A percentile compares a stretch with the other conserved stretches of the same genome.
These are phyloP conservation scores for Dyspetes luteomarginatus DNA, from an alignment of 2,888 invertebrate genomes.

Conservation along the genomic window DNA sequence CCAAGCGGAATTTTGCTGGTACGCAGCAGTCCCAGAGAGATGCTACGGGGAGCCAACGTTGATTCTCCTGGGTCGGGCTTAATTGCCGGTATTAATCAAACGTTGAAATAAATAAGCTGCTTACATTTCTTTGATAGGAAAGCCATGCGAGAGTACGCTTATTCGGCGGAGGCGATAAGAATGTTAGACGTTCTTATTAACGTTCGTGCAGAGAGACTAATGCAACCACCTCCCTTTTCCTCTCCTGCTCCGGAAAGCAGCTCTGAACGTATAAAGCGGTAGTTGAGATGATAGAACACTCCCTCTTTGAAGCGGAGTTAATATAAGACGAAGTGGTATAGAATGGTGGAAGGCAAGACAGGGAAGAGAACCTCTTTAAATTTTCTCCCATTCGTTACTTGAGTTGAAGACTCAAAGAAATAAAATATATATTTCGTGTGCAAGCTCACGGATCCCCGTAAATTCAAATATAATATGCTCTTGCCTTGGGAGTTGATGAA, in stretches of 20 bases:
- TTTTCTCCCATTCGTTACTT: slow-evolving; percentile 52
- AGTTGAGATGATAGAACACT: slow-evolving; percentile 20
- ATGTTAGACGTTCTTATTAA: slow-evolving; percentile 67
- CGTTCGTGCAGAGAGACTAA: slow-evolving; percentile 43
- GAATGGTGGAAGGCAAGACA: background rate
- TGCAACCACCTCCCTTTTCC: background rate
- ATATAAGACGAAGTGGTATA: slow-evolving; percentile 11
- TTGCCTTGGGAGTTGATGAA: no score
- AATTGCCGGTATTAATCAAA: slow-evolving; percentile 81
- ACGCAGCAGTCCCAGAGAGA: slow-evolving; percentile 36
- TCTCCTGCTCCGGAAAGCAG: background rate
- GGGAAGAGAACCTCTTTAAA: slow-evolving; percentile 18
- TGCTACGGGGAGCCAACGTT: slow-evolving; percentile 34
- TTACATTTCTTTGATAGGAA: slow-evolving; percentile 76
- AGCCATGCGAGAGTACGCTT: slow-evolving; percentile 68
- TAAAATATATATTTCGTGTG: slow-evolving; percentile 39
- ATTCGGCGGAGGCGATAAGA: slow-evolving; percentile 77
- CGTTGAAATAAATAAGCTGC: slow-evolving; percentile 80
- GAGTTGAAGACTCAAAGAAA: slow-evolving; percentile 49
- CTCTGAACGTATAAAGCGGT: slow-evolving; percentile 1
- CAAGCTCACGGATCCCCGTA: slow-evolving; percentile 11
- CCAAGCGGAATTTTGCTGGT: slow-evolving; percentile 32
- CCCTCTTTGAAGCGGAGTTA: slow-evolving; percentile 13
- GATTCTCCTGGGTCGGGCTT: slow-evolving; percentile 67
- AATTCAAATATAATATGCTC: slow-evolving; percentile 40